These are phyloP conservation scores for Cyclophora albipunctata DNA, from an alignment of 2,888 invertebrate species.

Conservation along the genomic window DNA sequence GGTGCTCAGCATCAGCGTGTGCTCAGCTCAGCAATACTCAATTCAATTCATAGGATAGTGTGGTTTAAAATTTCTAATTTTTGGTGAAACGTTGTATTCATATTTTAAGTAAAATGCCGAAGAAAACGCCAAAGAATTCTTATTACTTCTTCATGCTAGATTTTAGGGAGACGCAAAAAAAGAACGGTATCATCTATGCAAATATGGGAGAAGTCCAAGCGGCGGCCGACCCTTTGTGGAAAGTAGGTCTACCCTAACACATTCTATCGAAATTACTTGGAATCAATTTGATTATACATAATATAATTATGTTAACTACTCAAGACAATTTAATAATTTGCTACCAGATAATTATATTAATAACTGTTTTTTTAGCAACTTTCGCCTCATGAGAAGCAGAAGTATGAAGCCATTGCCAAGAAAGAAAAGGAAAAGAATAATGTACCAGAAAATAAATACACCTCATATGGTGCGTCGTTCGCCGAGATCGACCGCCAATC, in stretches of 20 bases:
- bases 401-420: constrained; percentile 46
- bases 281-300: background rate
- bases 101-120: constrained; percentile 37
- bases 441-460: constrained; percentile 36
- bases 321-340: background rate
- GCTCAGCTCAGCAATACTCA: too few relatives aligned
- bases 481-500: constrained; percentile 37
- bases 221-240: constrained; percentile 54
- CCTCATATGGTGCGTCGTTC: constrained; percentile 41
- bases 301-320: background rate
- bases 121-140: constrained; percentile 46
- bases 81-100: too few relatives aligned
- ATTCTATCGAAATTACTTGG: background rate
- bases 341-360: background rate
- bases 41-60: too few relatives aligned
- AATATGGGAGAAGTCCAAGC: constrained; percentile 44
- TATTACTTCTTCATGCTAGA: constrained; percentile 58
- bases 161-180: constrained; percentile 45
- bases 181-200: constrained; percentile 41
- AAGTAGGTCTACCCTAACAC: constrained; percentile 32
- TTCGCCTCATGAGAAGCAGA: constrained; percentile 2
- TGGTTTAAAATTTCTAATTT: too few relatives aligned
- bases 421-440: constrained; percentile 33
- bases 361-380: constrained; percentile 26
- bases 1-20: too few relatives aligned